A percentile compares a stretch with the other conserved stretches of the same genome.
Conservation (phyloP, 2,888 invertebrate species). For the Spialia ferax region DNA sequence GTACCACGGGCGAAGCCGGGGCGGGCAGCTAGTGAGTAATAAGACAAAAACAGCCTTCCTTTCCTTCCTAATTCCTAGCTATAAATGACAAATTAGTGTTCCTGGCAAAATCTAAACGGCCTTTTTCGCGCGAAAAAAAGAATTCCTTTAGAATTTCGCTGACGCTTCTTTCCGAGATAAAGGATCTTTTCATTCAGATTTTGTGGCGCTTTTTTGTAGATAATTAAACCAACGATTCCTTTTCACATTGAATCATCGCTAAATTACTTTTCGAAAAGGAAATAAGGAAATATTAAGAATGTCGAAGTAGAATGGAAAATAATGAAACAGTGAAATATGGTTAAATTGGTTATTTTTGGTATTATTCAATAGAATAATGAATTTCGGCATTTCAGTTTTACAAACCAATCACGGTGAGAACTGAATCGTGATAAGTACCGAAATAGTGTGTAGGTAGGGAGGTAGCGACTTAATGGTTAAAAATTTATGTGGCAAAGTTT, state of each 20-base stretch:
- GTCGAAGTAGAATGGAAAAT: too few relatives aligned
- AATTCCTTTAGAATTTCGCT: constrained; percentile 18
- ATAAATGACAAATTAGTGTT: constrained; percentile 29
- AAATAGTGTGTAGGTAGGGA: too few relatives aligned
- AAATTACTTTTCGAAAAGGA: constrained; percentile 9
- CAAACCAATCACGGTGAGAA: too few relatives aligned
- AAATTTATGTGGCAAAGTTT: too few relatives aligned
- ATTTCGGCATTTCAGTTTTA: too few relatives aligned
- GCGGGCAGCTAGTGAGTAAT: too few relatives aligned
- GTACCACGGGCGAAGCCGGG: too few relatives aligned
- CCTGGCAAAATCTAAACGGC: constrained; percentile 6
- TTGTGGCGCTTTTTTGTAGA: constrained; percentile 19
- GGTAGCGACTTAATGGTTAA: too few relatives aligned
- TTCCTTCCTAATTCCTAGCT: constrained; percentile 2
- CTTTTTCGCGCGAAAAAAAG: constrained; percentile 23
- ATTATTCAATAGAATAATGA: too few relatives aligned
- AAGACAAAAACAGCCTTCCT: neutral
- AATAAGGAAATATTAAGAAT: neutral
- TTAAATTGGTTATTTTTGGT: too few relatives aligned
- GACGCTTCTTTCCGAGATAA: constrained; percentile 20
- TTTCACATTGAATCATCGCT: constrained; percentile 27
- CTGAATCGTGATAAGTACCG: too few relatives aligned
- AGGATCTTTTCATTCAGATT: constrained; percentile 16
- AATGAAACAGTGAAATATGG: too few relatives aligned
- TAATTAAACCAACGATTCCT: constrained; percentile 33